Evolutionary conservation across 2,797 vertebrate genomes (phyloP).

Genomic region (Cyclopterus lumpus): DNA sequence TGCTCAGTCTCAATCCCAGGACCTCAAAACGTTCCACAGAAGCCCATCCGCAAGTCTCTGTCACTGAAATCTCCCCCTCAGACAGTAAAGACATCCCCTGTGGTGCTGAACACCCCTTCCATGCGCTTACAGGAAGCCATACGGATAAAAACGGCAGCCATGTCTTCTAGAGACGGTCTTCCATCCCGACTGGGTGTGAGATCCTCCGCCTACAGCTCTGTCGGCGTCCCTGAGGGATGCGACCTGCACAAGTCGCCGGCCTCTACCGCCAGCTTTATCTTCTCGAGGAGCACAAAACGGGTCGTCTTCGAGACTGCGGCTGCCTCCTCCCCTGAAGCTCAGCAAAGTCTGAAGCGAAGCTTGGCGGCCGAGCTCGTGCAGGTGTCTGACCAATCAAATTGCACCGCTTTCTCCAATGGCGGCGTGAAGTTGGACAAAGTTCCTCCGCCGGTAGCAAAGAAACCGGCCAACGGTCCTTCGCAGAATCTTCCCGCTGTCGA

Average conservation of each 20-base stretch:
- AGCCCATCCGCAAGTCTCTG: conserved; percentile 92
- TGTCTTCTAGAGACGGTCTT: conserved; percentile 80
- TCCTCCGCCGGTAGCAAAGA: conserved; percentile 94
- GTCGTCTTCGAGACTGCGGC: conserved; percentile 86
- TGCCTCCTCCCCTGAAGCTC: conserved; percentile 81
- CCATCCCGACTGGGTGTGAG: conserved; percentile 71
- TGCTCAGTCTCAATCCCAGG: conserved; percentile 42
- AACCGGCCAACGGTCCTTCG: conserved; percentile 80
- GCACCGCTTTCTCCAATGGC: conserved; percentile 61
- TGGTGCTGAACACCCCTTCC: conserved; percentile 74
- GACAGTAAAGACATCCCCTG: conserved; percentile 77
- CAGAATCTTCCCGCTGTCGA: conserved; percentile 63
- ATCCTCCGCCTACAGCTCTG: conserved; percentile 45
- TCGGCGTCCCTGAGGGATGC: conserved; percentile 59
- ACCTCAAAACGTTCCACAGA: conserved; percentile 85
- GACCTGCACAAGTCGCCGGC: conserved; percentile 86
- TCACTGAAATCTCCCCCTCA: conserved; percentile 74
- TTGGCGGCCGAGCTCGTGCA: conserved; percentile 89
- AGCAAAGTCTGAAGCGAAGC: conserved; percentile 87
- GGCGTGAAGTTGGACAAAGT: conserved; percentile 85
- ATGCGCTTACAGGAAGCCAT: conserved; percentile 89
- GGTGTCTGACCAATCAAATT: conserved; percentile 84
- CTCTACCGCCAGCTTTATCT: conserved; percentile 96
- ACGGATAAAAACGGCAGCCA: conserved; percentile 89
- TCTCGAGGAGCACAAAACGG: conserved; percentile 92